Percentiles rank a stretch among this genome's conserved stretches.
Conservation (phyloP, 2,113 vertebrate genomes). For the Alethe castanea region DNA sequence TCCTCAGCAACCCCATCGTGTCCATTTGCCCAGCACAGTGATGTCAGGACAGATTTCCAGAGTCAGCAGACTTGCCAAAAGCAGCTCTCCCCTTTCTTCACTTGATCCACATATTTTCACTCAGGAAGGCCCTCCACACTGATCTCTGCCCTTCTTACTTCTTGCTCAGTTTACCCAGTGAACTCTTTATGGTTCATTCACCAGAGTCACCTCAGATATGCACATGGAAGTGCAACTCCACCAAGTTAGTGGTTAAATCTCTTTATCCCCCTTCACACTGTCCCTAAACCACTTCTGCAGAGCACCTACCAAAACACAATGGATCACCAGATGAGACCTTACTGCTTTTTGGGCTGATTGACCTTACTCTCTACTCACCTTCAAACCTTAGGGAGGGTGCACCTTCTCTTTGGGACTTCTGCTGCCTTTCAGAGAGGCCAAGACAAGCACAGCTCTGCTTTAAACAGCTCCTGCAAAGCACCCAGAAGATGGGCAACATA, state of each 20-base stretch:
- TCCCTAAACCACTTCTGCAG: background rate
- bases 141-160: background rate
- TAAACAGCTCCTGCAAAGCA: background rate
- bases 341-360: accelerated
- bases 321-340: background rate
- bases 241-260: background rate
- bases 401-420: background rate
- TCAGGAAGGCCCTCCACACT: background rate
- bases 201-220: background rate
- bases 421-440: background rate
- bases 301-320: background rate
- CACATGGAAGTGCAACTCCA: background rate
- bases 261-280: background rate
- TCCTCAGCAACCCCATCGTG: background rate
- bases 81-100: background rate
- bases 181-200: background rate
- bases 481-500: background rate
- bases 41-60: background rate
- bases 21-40: background rate
- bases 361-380: background rate
- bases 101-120: background rate
- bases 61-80: background rate
- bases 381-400: background rate
- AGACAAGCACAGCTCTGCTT: background rate
- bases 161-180: background rate